Percentiles rank a stretch among this genome's conserved stretches.
These are phyloP conservation scores for Hyposoter dolosus DNA, from an alignment of 2,888 invertebrate species.

Conservation along the genomic window DNA sequence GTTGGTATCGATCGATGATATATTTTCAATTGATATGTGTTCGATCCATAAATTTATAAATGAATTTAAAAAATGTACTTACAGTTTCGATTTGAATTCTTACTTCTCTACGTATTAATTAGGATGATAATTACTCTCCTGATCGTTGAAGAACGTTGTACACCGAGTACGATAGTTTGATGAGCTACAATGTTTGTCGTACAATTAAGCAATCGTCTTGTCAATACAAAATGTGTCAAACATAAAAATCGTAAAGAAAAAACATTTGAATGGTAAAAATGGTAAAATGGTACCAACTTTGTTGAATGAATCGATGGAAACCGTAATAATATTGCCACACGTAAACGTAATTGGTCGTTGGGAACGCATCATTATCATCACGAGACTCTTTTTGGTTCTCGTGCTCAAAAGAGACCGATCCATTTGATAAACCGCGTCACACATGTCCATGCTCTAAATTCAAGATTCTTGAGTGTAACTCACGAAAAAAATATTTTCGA, in stretches of 20 bases:
- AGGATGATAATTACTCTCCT: neutral
- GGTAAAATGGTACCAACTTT: conserved; percentile 68
- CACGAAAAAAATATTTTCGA: neutral
- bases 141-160: conserved; percentile 70
- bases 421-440: conserved; percentile 71
- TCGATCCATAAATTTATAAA: neutral
- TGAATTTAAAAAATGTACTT: neutral
- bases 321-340: conserved; percentile 66
- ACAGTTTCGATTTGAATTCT: conserved; percentile 5
- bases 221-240: neutral
- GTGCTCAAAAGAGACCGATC: conserved; percentile 69
- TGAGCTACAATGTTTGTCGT: neutral
- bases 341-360: conserved; percentile 70
- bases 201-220: neutral
- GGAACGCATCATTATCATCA: conserved; percentile 69
- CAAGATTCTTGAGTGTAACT: neutral
- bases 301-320: conserved; percentile 71
- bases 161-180: conserved; percentile 71
- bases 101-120: neutral
- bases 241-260: neutral
- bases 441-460: conserved; percentile 70
- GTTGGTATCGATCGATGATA: neutral
- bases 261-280: neutral
- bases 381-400: conserved; percentile 65
- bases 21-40: neutral